phyloP scores from a whole-genome alignment of 2,797 vertebrate genomes.

The Nannoperca australis region DNA sequence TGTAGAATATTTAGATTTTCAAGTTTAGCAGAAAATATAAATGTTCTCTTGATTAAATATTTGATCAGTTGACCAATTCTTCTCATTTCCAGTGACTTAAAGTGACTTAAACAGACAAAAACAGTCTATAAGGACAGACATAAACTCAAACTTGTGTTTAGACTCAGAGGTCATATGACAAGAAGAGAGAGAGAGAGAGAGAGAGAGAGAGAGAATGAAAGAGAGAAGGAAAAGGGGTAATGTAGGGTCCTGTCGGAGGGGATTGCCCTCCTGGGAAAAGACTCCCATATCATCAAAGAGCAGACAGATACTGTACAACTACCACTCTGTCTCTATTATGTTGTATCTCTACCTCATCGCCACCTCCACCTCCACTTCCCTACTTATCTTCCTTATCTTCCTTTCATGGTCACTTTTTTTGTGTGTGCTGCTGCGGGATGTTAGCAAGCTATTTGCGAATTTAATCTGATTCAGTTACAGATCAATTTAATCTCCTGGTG shows the following conservation, averaged over 20 bases:
- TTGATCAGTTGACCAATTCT: neutral
- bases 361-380: too few species aligned
- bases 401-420: neutral
- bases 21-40: neutral
- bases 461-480: conserved; percentile 36
- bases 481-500: conserved; percentile 49
- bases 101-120: neutral
- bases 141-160: neutral
- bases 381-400: neutral
- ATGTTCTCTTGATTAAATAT: neutral
- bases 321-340: neutral
- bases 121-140: neutral
- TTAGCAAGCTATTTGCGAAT: conserved; percentile 11
- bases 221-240: conserved; percentile 24
- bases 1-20: neutral
- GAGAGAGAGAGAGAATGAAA: conserved; percentile 26
- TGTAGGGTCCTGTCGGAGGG: conserved; percentile 28
- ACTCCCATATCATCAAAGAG: conserved; percentile 52
- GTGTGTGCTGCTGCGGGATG: conserved; percentile 1
- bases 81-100: neutral
- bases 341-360: conserved; percentile 2
- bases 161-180: conserved; percentile 8
- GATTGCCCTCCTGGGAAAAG: conserved; percentile 55
- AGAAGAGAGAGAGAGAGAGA: conserved; percentile 9
- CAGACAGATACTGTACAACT: conserved; percentile 40